Evolutionary conservation across 2,888 invertebrate genomes (phyloP), one percentile per base, ranked within the genome.

Genomic region (Nasonovia ribisnigri): DNA sequence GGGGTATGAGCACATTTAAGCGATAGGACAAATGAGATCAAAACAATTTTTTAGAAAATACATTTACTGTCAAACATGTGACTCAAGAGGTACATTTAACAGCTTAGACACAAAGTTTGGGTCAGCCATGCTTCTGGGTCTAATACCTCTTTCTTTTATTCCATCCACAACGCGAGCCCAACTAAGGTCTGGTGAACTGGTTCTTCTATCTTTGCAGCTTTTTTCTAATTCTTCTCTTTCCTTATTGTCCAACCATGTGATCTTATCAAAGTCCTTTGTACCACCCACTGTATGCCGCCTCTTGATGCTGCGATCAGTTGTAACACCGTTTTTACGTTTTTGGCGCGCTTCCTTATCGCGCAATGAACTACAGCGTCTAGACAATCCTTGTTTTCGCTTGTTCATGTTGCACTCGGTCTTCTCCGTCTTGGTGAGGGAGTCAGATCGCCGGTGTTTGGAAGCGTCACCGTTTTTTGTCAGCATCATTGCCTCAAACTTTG

Each of bases 281-380:
- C 99, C 98, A 94, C 98, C 98, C 20, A 99, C 98, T 0, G 99
- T 99, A 96, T 99, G 98, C 54, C 99, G 96, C 87, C 99, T 97
- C 96, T 98, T 98, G 95, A 98, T 98, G 94, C 98, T 98, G 95
- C 97, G 96, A 96, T 97, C 97, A n/a, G 95, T 94, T 51, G 94
- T n/a, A 97, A 97, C 97, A 97, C 97, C 97, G 96, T 97, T 97
- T 96, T 97, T 97, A 95, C 97, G 96, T 96, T 97, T 97, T 94
- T 97, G 97, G 92, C 94, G 91, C 43, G 93, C 94, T 91, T 94
- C 94, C 95, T 96, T 96, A 92, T 96, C 96, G 57, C 95, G 95
- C 46, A 95, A 95, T 92, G 95, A 94, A 95, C 95, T 51, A 96
- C 95, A 92, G 96, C 87, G 95, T 95, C 95, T 97, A 97, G 94